A percentile compares a stretch with the other conserved stretches of the same genome.
Conservation (phyloP, 2,113 vertebrate species). For the Myrmecophaga tridactyla region DNA sequence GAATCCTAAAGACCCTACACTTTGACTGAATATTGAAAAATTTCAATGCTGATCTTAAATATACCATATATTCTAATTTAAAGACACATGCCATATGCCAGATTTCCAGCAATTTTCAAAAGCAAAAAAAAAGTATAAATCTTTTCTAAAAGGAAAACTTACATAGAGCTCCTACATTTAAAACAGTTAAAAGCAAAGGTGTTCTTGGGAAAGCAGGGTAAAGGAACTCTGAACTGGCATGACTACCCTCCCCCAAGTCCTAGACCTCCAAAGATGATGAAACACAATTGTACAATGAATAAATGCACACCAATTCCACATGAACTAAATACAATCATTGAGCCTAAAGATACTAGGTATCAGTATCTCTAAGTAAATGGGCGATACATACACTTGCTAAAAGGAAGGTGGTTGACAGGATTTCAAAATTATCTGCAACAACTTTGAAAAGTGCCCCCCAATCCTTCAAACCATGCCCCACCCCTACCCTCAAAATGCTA, state of each 20-base stretch:
- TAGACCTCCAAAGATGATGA: not conserved
- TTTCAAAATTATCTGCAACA: not conserved
- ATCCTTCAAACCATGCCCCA: not conserved
- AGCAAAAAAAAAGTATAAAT: not conserved
- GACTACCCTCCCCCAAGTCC: not conserved
- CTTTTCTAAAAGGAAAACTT: not conserved
- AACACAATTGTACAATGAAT: not conserved
- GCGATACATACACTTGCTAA: not conserved
- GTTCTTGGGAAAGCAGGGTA: not conserved
- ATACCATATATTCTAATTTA: not conserved
- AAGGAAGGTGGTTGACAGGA: not conserved
- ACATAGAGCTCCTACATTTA: not conserved
- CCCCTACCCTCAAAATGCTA: not conserved
- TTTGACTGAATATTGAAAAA: not conserved
- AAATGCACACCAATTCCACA: not conserved
- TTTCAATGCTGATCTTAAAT: not conserved
- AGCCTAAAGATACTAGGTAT: not conserved
- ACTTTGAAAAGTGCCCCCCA: not conserved
- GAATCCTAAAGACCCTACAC: not conserved
- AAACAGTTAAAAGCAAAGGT: not conserved
- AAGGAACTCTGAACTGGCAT: not conserved
- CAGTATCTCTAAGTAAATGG: not conserved
- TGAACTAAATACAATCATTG: not conserved
- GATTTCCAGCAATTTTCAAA: not conserved
- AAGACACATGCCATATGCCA: not conserved